These are phyloP conservation scores for Strix uralensis DNA, from an alignment of 2,113 vertebrate species.

Conservation along the genomic window DNA sequence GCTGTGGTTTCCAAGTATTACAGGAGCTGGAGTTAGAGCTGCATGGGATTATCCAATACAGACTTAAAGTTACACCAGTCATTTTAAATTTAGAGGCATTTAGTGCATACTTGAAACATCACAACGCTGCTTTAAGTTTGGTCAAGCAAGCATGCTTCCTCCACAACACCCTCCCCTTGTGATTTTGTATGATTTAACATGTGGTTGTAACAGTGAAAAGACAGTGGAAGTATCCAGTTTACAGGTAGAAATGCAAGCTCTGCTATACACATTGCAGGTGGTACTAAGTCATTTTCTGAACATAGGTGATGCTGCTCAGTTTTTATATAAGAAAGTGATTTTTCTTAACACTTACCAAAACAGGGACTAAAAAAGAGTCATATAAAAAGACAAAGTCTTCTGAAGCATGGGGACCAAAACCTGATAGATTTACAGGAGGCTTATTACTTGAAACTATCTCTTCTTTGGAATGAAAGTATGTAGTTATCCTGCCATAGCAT, in stretches of 20 bases:
- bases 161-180: background rate
- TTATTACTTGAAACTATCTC: background rate
- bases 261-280: background rate
- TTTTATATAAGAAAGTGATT: background rate
- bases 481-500: background rate
- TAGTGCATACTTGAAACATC: background rate
- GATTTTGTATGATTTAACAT: background rate
- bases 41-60: background rate
- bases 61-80: background rate
- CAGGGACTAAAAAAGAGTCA: background rate
- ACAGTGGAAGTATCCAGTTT: background rate
- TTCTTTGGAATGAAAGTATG: background rate
- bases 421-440: fast-evolving
- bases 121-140: background rate
- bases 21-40: background rate
- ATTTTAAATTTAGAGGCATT: background rate
- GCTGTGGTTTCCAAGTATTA: background rate
- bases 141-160: background rate
- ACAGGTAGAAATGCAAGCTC: background rate
- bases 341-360: background rate
- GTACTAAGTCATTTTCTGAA: background rate
- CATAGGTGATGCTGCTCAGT: background rate
- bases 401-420: background rate
- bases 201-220: background rate
- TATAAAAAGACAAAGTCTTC: background rate